Evolutionary conservation across 53 echinoderm and acorn worm genomes (phyloP).

Genomic region (Holothuria scabra): DNA sequence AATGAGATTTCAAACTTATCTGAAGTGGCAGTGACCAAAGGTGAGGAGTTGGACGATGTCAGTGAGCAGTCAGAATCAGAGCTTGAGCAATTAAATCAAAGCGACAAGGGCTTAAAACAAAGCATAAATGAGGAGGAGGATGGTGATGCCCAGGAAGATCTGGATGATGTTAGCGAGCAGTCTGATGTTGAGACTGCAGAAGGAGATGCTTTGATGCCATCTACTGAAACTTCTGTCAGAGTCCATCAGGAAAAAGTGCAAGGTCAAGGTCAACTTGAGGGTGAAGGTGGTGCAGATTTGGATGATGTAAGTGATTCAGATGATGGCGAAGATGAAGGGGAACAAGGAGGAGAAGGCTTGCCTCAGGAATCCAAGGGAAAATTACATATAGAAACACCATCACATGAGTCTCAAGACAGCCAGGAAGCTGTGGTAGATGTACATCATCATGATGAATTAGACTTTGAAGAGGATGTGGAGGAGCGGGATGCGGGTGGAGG

Average conservation of each 20-base stretch:
- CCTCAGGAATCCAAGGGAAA: not conserved
- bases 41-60: constrained; percentile 11
- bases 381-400: not conserved
- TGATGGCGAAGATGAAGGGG: not conserved
- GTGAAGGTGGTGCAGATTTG: constrained; percentile 1
- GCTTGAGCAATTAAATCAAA: constrained; percentile 3
- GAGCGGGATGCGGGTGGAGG: constrained; percentile 66
- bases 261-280: constrained; percentile 19
- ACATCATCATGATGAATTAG: constrained; percentile 91
- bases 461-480: constrained; percentile 93
- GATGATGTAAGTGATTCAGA: constrained; percentile 28
- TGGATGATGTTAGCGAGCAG: constrained; percentile 42
- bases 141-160: constrained; percentile 19
- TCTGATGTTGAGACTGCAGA: constrained; percentile 10
- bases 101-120: not conserved
- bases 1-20: not conserved
- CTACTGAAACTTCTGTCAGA: not conserved
- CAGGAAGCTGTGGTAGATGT: constrained; percentile 73
- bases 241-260: not conserved
- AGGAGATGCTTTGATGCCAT: not conserved
- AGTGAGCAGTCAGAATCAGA: constrained; percentile 42
- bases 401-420: not conserved
- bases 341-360: not conserved
- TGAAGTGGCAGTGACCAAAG: constrained; percentile 1
- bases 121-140: not conserved